phyloP scores from a whole-genome alignment of 2,888 invertebrate genomes.

The Drosophila stalkeri region DNA sequence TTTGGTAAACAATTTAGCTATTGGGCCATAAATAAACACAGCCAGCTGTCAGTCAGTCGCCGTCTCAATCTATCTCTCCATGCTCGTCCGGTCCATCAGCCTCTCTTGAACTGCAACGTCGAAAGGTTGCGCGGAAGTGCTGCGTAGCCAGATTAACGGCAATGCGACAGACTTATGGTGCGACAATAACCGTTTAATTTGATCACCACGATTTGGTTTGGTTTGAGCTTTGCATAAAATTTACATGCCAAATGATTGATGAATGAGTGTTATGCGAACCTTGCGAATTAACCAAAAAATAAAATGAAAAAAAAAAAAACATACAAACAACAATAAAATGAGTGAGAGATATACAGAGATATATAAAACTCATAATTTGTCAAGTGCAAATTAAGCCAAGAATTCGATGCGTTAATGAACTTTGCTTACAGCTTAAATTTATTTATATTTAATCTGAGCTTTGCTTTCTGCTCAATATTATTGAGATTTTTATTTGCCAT shows the following conservation, averaged over 20 bases:
- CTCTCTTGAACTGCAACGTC: slow-evolving; percentile 18
- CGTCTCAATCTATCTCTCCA: not conserved
- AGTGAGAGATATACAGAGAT: not conserved
- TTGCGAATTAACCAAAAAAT: slow-evolving; percentile 24
- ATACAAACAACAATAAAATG: not conserved
- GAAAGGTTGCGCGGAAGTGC: slow-evolving; percentile 74
- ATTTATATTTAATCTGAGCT: slow-evolving; percentile 3
- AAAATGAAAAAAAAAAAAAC: too few species aligned
- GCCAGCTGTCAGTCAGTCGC: slow-evolving; percentile 1
- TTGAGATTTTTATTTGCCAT: slow-evolving; percentile 32
- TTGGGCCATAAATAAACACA: slow-evolving; percentile 50
- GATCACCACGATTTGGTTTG: slow-evolving; percentile 9
- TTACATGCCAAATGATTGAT: slow-evolving; percentile 43
- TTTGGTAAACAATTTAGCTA: slow-evolving; percentile 55
- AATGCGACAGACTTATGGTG: slow-evolving; percentile 42
- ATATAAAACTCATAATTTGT: slow-evolving; percentile 17
- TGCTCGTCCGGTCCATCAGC: not conserved
- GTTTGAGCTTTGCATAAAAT: slow-evolving; percentile 60
- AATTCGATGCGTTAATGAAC: slow-evolving; percentile 58
- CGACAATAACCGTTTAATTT: slow-evolving; percentile 72
- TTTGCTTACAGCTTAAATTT: slow-evolving; percentile 17
- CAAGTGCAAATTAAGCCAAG: slow-evolving; percentile 36
- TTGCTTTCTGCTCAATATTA: not conserved
- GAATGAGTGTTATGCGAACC: slow-evolving; percentile 27
- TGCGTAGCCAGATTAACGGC: slow-evolving; percentile 56